Percentiles rank a stretch among this genome's conserved stretches.
These are phyloP conservation scores for Neostethus bicornis DNA, from an alignment of 2,797 vertebrate species.

Conservation along the genomic window DNA sequence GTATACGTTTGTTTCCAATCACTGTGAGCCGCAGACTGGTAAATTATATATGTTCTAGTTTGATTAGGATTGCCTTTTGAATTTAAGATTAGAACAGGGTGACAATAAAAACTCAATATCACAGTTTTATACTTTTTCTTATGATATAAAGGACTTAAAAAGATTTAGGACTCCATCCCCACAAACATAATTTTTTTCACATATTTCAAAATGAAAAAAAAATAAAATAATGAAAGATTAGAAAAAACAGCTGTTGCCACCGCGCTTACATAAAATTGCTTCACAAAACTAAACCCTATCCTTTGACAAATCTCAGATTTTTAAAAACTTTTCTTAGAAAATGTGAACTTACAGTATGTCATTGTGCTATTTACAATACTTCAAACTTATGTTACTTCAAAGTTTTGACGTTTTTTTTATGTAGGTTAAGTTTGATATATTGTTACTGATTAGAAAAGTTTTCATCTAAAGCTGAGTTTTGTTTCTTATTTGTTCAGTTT, in stretches of 20 bases:
- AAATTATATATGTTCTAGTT: constrained; percentile 39
- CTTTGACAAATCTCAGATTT: too few species aligned
- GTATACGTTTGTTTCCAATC: constrained; percentile 51
- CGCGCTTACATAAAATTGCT: too few species aligned
- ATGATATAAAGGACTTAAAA: background rate
- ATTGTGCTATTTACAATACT: too few species aligned
- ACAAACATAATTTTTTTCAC: background rate
- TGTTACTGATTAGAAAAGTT: too few species aligned
- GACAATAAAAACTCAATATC: constrained; percentile 13
- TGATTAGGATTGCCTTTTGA: constrained; percentile 30
- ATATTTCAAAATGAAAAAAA: constrained; percentile 1
- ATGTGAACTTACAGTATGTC: too few species aligned
- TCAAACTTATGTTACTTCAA: too few species aligned
- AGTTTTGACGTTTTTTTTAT: too few species aligned
- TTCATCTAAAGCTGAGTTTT: too few species aligned
- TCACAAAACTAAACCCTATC: too few species aligned
- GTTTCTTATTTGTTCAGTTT: too few species aligned
- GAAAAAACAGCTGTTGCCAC: background rate
- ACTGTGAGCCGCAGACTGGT: constrained; percentile 33
- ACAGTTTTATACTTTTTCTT: constrained; percentile 12
- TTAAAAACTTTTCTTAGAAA: too few species aligned
- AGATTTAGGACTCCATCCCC: background rate
- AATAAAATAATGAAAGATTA: background rate
- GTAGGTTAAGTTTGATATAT: too few species aligned
- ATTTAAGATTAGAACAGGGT: constrained; percentile 16